phyloP scores from a whole-genome alignment of 1,140 invertebrate genomes.

The Frieseomelitta varia region DNA sequence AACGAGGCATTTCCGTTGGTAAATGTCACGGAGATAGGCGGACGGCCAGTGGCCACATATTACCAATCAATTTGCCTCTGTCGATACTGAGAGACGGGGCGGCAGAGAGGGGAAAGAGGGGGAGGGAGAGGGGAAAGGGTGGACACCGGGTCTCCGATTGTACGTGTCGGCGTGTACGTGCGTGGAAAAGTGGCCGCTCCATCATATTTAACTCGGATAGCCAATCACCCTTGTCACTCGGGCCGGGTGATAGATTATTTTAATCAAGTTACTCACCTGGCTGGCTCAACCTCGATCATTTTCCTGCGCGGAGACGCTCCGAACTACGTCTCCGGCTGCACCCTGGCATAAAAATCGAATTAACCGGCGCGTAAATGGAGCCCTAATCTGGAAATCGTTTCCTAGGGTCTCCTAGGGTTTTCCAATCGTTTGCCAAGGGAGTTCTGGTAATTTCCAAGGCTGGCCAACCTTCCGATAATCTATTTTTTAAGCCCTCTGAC shows the following conservation, averaged over 20 bases:
- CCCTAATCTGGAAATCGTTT: slow-evolving; percentile 49
- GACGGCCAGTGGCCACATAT: slow-evolving; percentile 65
- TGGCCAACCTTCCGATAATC: slow-evolving; percentile 52
- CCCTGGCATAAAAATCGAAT: slow-evolving; percentile 58
- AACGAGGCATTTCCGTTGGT: slow-evolving; percentile 68
- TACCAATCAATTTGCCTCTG: slow-evolving; percentile 71
- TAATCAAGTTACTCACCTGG: slow-evolving; percentile 65
- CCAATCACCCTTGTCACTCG: slow-evolving; percentile 65
- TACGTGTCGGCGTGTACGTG: slow-evolving; percentile 24
- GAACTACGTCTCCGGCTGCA: background rate
- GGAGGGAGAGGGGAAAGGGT: background rate
- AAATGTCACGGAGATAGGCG: slow-evolving; percentile 66
- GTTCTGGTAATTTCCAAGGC: slow-evolving; percentile 55
- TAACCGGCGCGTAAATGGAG: slow-evolving; percentile 42
- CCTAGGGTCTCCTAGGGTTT: slow-evolving; percentile 9
- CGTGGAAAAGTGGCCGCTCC: slow-evolving; percentile 55
- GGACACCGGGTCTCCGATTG: slow-evolving; percentile 9
- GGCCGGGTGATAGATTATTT: slow-evolving; percentile 68
- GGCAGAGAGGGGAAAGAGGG: background rate
- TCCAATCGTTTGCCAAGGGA: slow-evolving; percentile 50
- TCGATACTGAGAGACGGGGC: slow-evolving; percentile 62
- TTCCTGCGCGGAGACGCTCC: slow-evolving; percentile 36
- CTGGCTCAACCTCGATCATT: slow-evolving; percentile 59
- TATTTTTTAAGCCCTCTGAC: slow-evolving; percentile 63
- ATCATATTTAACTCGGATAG: slow-evolving; percentile 70